Base-by-base conservation (phyloP, 2,797 vertebrate species). In the Microctenopoma stevenorrisi region DNA sequence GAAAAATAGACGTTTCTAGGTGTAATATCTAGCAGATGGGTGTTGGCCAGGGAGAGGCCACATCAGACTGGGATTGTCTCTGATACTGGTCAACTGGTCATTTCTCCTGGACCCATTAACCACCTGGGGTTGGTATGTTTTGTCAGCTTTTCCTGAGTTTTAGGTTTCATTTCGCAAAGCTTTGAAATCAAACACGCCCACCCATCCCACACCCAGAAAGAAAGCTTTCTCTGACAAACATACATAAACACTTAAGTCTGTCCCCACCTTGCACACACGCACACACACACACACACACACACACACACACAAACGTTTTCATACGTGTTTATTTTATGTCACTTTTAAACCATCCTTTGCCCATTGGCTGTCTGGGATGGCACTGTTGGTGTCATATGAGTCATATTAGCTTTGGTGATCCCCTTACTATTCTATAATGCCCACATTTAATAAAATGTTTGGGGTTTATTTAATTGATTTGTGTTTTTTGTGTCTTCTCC, bases 1-100 rank as follows among this genome's bases (percentile, higher is more conserved):
- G 82, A 93, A 88, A 92, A 94, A 94, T 92, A 92, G 88, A 86
- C 72, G 80, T 76, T 88, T 89, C 76, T 64, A 77, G 87, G 86
- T 85, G 88, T 94, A 94, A 94, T 95, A 94, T 89, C 79, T 94
- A 89, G 90, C 94, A 95, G 93, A 94, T 94, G 94, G 91, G 81
- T 82, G 78, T 58, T 48, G 53, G 67, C 37, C 43, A 61, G 56
- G 54, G 76, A 73, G 78, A 72, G 81, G 82, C 71, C 80, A 81
- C 65, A 66, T 83, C 74, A 79, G 77, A 88, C 85, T 78, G 86
- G 74, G 88, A 86, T 90, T 74, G 72, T 81, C 88, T 83, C 78
- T 82, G 87, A 88, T 83, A 91, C 79, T 94, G 94, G 94, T 94
- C 93, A 94, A 92, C 88, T 94, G 93, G 92, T 93, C 93, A 93